Evolutionary conservation across 2,797 vertebrate genomes (phyloP).

Genomic region (Fistularia commersonii): DNA sequence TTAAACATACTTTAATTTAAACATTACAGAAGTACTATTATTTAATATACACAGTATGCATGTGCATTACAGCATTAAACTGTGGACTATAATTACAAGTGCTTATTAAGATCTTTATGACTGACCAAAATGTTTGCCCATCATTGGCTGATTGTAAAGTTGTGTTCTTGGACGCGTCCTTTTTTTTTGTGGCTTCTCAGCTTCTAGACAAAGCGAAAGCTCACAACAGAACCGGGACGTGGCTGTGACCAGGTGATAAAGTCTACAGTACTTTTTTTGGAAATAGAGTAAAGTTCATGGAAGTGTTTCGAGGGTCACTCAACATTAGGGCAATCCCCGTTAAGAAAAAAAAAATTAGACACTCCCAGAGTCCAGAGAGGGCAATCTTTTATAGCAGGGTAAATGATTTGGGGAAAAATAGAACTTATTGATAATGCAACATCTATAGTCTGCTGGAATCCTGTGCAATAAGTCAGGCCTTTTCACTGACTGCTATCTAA

Average conservation of each 20-base stretch:
- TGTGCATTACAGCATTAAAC: too few species aligned
- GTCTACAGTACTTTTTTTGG: conserved; percentile 60
- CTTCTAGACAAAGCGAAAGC: conserved; percentile 1
- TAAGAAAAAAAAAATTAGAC: conserved; percentile 38
- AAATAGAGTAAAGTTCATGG: conserved; percentile 63
- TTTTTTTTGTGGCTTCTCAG: background rate
- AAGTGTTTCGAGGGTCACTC: conserved; percentile 48
- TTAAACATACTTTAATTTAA: too few species aligned
- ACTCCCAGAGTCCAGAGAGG: conserved; percentile 40
- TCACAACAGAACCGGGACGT: conserved; percentile 13
- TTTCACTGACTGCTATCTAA: background rate
- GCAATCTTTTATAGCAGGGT: conserved; percentile 26
- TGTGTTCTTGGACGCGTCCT: too few species aligned
- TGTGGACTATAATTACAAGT: too few species aligned
- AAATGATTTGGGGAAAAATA: background rate
- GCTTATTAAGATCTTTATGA: too few species aligned
- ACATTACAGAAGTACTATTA: too few species aligned
- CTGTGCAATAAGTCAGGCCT: too few species aligned
- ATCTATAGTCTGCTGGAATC: background rate
- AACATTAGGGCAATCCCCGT: conserved; percentile 41
- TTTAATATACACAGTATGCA: too few species aligned
- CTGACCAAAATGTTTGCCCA: too few species aligned
- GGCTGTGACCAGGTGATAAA: conserved; percentile 23
- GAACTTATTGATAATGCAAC: background rate
- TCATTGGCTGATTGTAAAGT: too few species aligned